Evolutionary conservation across 1,140 invertebrate species (phyloP), one percentile per base, ranked within the genome.

Genomic region (Hypsibius dujardini): DNA sequence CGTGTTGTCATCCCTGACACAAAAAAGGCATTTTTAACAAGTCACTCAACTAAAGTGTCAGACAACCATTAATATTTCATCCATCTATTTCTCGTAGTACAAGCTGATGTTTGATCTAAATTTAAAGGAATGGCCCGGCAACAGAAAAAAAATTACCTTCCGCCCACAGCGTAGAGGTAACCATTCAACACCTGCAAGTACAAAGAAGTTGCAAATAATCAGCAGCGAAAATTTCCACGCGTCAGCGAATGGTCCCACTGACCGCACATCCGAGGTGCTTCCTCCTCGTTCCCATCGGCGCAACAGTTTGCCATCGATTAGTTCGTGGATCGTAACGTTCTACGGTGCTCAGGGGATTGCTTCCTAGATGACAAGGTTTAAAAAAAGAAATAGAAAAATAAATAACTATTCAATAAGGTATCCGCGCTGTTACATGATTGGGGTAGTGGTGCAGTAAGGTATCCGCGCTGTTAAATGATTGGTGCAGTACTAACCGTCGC

Each of bases 241-340:
- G 28, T 28, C 0, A 28, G 28, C 28, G 28, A 28, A 28, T 28
- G 28, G 28, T 28, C 28, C 28, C 28, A 28, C 28, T 28, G 28
- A 98, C 93, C 2, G 95, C 92, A 82, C 94, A 96, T 70, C 95
- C 95, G 71, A 98, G 84, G 83, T 98, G 95, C 82, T 98, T 98
- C 76, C 95, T 84, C 74, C 93, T 84, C 15, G 94, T 98, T 40
- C 90, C 91, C 94, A 98, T 98, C 2, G 92, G 89, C 73, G 91
- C 88, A 62, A 98, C 91, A 67, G 87, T 84, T n/a, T 87, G 87
- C 95, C 95, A 98, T 79, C 93, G 90, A 79, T 97, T 97, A 77
- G 88, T 87, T 75, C 89, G 83, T n/a, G 94, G 93, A 82, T 97
- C 93, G 81, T 94, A 97, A 75, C 90, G 83, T 80, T 93, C 90